A percentile compares a stretch with the other conserved stretches of the same genome.
These are phyloP conservation scores for Neosilurus hyrtlii DNA, from an alignment of 2,797 vertebrate species.

Conservation along the genomic window DNA sequence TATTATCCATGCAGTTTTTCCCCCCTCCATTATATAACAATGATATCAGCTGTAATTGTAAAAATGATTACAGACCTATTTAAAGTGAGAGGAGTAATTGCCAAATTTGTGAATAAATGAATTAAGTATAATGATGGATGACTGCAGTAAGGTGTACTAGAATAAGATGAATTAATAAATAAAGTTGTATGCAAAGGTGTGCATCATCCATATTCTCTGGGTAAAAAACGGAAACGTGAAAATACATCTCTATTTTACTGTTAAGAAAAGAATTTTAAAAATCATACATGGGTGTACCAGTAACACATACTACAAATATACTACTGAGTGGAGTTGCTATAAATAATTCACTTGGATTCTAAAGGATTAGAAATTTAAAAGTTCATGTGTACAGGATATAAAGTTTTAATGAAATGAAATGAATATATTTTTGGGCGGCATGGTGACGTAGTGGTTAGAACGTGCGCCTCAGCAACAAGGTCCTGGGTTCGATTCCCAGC, in stretches of 20 bases:
- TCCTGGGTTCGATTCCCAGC: too few relatives aligned
- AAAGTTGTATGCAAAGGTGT: background rate
- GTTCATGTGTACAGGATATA: too few relatives aligned
- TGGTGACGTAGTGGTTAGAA: too few relatives aligned
- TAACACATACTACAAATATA: too few relatives aligned
- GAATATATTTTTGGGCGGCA: too few relatives aligned
- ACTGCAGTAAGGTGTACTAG: too few relatives aligned
- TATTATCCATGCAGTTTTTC: slow-evolving; percentile 12
- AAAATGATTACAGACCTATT: background rate
- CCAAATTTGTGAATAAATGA: background rate
- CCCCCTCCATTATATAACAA: background rate
- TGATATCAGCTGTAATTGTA: background rate
- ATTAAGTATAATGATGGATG: background rate
- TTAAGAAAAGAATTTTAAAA: background rate
- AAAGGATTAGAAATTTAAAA: too few relatives aligned
- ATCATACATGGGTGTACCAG: background rate
- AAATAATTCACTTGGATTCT: background rate
- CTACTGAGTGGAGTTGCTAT: background rate
- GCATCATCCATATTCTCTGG: background rate
- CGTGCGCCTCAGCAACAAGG: too few relatives aligned
- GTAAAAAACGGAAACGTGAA: background rate
- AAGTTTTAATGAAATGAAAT: too few relatives aligned
- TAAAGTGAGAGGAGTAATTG: background rate
- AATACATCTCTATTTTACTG: background rate
- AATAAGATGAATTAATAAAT: background rate